phyloP scores from a whole-genome alignment of 1,140 invertebrate genomes.

The Anoplophora glabripennis region DNA sequence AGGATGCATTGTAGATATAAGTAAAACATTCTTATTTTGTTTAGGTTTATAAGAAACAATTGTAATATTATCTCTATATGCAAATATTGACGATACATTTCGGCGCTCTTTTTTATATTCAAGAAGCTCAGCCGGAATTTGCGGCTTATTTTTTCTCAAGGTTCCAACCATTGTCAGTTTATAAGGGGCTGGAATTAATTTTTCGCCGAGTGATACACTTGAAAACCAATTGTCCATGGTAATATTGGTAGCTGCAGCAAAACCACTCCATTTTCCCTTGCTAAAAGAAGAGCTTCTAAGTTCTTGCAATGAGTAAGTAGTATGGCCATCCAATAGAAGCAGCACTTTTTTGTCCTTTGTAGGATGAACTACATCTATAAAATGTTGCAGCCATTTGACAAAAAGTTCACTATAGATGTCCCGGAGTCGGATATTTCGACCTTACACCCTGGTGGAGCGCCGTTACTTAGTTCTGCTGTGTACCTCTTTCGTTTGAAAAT shows the following conservation, averaged over 20 bases:
- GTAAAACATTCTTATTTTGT: too few relatives aligned
- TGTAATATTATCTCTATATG: too few relatives aligned
- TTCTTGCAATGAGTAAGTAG: constrained; percentile 30
- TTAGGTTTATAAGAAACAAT: too few relatives aligned
- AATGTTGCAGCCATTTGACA: constrained; percentile 30
- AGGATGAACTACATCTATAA: constrained; percentile 15
- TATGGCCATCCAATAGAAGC: constrained; percentile 41
- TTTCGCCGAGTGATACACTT: too few relatives aligned
- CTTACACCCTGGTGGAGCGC: constrained; percentile 3
- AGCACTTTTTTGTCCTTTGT: constrained; percentile 30
- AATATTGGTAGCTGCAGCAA: constrained; percentile 21
- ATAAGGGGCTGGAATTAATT: too few relatives aligned
- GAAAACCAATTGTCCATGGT: too few relatives aligned
- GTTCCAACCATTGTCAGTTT: too few relatives aligned
- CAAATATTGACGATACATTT: too few relatives aligned
- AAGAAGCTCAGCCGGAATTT: too few relatives aligned
- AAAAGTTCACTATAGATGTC: constrained; percentile 29
- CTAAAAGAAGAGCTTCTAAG: constrained; percentile 18
- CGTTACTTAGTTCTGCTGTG: constrained; percentile 8
- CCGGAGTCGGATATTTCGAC: neutral
- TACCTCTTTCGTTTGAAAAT: constrained; percentile 34
- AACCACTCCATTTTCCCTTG: constrained; percentile 25
- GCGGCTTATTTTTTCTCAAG: too few relatives aligned
- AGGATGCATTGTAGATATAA: too few relatives aligned
- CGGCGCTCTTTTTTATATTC: too few relatives aligned